Percentiles rank a stretch among this genome's conserved stretches.
These are phyloP conservation scores for Carassius auratus DNA, from an alignment of 2,113 vertebrate species.

Conservation along the genomic window DNA sequence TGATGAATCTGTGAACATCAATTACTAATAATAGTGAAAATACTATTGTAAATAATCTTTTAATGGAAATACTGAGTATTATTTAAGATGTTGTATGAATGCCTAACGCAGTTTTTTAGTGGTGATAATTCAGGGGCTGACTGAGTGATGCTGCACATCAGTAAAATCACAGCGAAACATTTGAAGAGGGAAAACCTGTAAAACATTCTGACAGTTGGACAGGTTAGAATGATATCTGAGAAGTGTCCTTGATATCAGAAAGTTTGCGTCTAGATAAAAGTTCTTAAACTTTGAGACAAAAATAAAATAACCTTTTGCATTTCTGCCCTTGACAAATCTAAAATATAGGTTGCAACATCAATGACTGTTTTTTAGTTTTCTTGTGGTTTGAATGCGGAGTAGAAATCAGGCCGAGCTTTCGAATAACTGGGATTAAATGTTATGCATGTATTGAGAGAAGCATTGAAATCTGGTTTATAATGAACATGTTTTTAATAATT, in stretches of 20 bases:
- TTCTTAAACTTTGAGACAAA: slow-evolving; percentile 71
- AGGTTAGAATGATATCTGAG: slow-evolving; percentile 70
- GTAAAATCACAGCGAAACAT: slow-evolving; percentile 48
- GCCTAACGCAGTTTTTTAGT: not conserved
- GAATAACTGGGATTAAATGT: not conserved
- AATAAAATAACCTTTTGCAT: slow-evolving; percentile 50
- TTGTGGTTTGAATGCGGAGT: slow-evolving; percentile 3
- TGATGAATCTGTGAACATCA: not conserved
- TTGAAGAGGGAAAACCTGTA: slow-evolving; percentile 63
- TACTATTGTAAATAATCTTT: not conserved
- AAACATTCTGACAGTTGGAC: slow-evolving; percentile 71
- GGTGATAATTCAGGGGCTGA: not conserved
- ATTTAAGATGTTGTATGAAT: not conserved
- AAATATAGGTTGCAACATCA: slow-evolving; percentile 54
- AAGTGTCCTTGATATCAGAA: slow-evolving; percentile 72
- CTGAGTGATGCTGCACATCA: slow-evolving; percentile 34
- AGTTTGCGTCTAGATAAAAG: slow-evolving; percentile 64
- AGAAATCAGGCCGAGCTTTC: slow-evolving; percentile 14
- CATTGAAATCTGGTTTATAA: slow-evolving; percentile 33
- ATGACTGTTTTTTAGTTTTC: slow-evolving; percentile 51
- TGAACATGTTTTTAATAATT: slow-evolving; percentile 22
- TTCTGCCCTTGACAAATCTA: slow-evolving; percentile 12
- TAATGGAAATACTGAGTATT: not conserved
- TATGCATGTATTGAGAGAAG: not conserved
- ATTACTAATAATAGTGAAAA: not conserved